Conservation (phyloP, 2,797 vertebrate genomes). For the Furcifer pardalis region DNA sequence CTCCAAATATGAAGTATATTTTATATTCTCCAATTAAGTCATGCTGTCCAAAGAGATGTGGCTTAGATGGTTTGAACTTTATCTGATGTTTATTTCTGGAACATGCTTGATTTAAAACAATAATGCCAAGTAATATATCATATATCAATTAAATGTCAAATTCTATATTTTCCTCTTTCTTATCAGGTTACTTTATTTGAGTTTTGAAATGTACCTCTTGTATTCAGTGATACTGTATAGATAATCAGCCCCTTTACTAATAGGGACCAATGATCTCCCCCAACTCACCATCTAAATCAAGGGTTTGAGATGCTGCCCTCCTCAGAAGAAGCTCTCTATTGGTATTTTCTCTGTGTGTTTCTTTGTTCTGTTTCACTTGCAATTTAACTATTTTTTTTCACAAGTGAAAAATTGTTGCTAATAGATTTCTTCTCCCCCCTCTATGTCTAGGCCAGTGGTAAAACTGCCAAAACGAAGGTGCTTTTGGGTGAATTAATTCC, state of each 20-base stretch:
- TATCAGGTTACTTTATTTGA: neutral
- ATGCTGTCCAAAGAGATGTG: too few species aligned
- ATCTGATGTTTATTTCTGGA: too few species aligned
- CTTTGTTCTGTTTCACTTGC: neutral
- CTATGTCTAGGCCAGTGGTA: too few species aligned
- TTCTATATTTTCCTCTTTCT: neutral
- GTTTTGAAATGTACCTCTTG: neutral
- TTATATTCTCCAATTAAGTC: too few species aligned
- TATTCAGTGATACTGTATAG: neutral
- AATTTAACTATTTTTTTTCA: conserved; percentile 31
- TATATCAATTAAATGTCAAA: too few species aligned
- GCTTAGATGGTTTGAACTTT: too few species aligned
- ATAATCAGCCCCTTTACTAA: neutral
- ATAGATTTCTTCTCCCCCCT: too few species aligned
- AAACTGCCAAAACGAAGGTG: too few species aligned
- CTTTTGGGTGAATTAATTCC: too few species aligned
- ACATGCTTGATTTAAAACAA: too few species aligned
- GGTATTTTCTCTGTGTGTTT: neutral
- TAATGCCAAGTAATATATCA: too few species aligned
- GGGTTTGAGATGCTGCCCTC: neutral
- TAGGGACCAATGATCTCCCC: neutral
- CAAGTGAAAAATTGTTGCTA: neutral
- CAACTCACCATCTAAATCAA: neutral
- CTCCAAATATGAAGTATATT: too few species aligned
- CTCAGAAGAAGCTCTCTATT: neutral